Evolutionary conservation across 2,113 vertebrate species (phyloP).

Genomic region (Chaenocephalus aceratus): DNA sequence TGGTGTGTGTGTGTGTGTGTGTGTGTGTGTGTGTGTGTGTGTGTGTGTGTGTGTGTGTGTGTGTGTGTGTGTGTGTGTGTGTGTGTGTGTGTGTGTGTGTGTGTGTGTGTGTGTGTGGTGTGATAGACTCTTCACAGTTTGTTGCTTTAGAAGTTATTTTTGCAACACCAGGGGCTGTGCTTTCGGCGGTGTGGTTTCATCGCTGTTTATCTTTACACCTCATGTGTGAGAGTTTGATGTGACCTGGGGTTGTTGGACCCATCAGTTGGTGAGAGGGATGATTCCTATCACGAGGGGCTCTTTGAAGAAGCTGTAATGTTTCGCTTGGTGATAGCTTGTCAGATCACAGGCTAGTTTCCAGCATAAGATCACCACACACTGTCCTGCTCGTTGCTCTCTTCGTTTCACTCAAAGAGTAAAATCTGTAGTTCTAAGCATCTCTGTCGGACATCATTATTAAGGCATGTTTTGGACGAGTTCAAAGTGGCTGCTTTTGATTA

Average conservation of each 20-base stretch:
- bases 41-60: neutral
- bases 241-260: constrained; percentile 21
- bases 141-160: constrained; percentile 31
- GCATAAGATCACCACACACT: neutral
- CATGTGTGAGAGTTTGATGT: constrained; percentile 33
- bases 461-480: neutral
- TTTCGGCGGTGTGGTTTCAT: constrained; percentile 30
- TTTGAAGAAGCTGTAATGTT: constrained; percentile 55
- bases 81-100: neutral
- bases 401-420: neutral
- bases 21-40: neutral
- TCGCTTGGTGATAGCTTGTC: neutral
- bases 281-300: constrained; percentile 33
- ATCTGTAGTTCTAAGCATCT: neutral
- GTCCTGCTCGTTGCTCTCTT: neutral
- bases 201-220: constrained; percentile 20
- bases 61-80: neutral
- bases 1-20: neutral
- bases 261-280: neutral
- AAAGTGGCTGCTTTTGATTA: neutral
- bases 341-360: constrained; percentile 27
- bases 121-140: neutral
- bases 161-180: constrained; percentile 29
- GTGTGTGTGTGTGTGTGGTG: neutral
- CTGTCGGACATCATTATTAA: neutral